Evolutionary conservation across 1,140 invertebrate species (phyloP).

Genomic region (Drosophila melanogaster): DNA sequence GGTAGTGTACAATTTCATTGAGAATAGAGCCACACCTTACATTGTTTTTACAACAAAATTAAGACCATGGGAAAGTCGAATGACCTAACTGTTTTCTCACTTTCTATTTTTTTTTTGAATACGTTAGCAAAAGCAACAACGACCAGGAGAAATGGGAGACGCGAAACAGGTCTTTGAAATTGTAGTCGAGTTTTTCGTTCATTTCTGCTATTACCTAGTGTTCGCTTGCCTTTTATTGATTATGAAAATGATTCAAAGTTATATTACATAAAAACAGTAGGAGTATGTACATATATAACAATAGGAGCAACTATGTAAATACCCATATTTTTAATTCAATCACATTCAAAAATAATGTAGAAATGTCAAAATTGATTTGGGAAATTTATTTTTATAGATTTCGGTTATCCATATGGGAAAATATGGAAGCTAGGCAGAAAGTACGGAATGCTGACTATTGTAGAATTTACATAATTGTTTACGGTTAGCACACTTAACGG

Average conservation of each 20-base stretch:
- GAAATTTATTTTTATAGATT: neutral
- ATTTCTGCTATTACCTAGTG: slow-evolving; percentile 28
- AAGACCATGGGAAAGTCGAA: neutral
- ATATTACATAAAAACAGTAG: slow-evolving; percentile 6
- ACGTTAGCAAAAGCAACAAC: slow-evolving; percentile 85
- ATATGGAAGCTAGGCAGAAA: too few species aligned
- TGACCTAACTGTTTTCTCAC: slow-evolving; percentile 28
- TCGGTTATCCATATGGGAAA: neutral
- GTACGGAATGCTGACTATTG: too few species aligned
- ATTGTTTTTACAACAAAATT: neutral
- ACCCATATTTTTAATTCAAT: slow-evolving; percentile 18
- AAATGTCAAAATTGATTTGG: neutral
- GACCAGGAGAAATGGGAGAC: slow-evolving; percentile 86
- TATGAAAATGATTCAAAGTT: slow-evolving; percentile 22
- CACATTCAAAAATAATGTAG: neutral
- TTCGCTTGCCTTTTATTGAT: slow-evolving; percentile 54
- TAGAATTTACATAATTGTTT: too few species aligned
- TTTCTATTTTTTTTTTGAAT: slow-evolving; percentile 45
- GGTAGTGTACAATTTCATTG: neutral
- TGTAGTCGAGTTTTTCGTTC: slow-evolving; percentile 35
- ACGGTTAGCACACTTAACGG: too few species aligned
- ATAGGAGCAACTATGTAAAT: slow-evolving; percentile 37
- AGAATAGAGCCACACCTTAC: neutral
- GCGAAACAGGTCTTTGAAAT: slow-evolving; percentile 85
- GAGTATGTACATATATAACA: slow-evolving; percentile 24